Evolutionary conservation across 2,888 invertebrate genomes (phyloP).

Genomic region (Andrena praecox): DNA sequence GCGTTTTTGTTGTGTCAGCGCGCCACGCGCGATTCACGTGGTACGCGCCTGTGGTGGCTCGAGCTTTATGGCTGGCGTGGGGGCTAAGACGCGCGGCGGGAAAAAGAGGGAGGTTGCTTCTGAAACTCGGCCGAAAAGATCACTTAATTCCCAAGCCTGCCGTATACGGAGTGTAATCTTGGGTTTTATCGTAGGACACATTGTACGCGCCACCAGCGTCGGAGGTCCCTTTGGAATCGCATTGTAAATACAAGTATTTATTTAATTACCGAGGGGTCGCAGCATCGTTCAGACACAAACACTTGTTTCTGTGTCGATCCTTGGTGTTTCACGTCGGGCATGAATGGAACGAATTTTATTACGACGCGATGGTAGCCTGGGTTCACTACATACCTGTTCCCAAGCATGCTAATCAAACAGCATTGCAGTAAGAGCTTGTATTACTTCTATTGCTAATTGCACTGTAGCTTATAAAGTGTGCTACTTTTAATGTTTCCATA

Average conservation of each 20-base stretch:
- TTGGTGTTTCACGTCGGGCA: slow-evolving; percentile 97
- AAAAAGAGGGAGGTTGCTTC: too few relatives aligned
- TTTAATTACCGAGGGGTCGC: slow-evolving; percentile 99
- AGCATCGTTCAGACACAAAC: slow-evolving; percentile 98
- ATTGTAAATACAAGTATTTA: slow-evolving; percentile 96
- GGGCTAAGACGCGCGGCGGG: too few relatives aligned
- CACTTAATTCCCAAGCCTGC: too few relatives aligned
- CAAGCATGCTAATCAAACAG: slow-evolving; percentile 88
- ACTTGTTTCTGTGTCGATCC: slow-evolving; percentile 96
- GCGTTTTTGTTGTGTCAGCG: too few relatives aligned
- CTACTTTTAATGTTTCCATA: slow-evolving; percentile 29
- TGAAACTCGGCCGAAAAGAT: too few relatives aligned
- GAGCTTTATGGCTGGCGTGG: too few relatives aligned
- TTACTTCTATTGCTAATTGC: not conserved
- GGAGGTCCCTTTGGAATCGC: slow-evolving; percentile 95
- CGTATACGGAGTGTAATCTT: slow-evolving; percentile 6
- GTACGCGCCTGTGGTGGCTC: too few relatives aligned
- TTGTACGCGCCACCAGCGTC: slow-evolving; percentile 92
- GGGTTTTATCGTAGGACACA: slow-evolving; percentile 89
- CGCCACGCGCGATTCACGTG: too few relatives aligned
- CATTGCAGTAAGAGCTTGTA: slow-evolving; percentile 87
- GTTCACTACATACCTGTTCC: slow-evolving; percentile 96
- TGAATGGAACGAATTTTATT: slow-evolving; percentile 98
- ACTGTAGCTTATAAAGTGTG: not conserved
- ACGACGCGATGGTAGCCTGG: slow-evolving; percentile 96